Conservation (phyloP, 2,888 invertebrate genomes). For the Eupithecia tripunctaria region DNA sequence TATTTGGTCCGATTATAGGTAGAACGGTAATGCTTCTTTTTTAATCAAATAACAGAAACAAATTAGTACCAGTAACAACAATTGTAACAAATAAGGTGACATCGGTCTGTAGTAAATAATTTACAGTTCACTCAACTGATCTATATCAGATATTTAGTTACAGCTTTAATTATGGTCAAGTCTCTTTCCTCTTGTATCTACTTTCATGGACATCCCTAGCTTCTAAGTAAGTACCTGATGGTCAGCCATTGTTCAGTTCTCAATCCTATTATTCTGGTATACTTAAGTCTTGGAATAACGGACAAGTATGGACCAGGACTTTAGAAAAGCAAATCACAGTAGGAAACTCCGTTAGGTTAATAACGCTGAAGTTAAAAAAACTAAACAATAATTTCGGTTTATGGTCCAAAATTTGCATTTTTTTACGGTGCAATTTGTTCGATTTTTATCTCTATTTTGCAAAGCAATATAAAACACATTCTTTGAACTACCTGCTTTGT, state of each 20-base stretch:
- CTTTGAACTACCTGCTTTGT: neutral
- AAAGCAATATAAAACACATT: neutral
- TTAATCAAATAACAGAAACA: no score
- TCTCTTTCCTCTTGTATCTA: neutral
- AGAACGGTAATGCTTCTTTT: no score
- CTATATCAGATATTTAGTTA: neutral
- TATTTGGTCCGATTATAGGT: no score
- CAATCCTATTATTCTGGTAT: conserved; percentile 37
- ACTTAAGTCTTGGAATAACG: conserved; percentile 33
- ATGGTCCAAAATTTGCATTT: neutral
- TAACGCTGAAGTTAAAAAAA: neutral
- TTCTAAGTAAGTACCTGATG: conserved; percentile 19
- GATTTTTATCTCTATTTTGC: neutral
- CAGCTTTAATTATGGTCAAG: neutral
- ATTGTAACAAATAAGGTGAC: no score
- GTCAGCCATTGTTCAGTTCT: conserved; percentile 34
- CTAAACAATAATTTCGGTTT: neutral
- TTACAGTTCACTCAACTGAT: no score
- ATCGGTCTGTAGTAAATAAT: no score
- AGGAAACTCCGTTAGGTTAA: neutral
- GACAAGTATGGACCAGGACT: conserved; percentile 17
- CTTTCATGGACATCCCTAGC: conserved; percentile 24
- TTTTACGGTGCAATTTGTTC: neutral
- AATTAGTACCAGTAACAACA: no score
- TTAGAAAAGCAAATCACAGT: conserved; percentile 29